These are phyloP conservation scores for Trachelipus rathkii DNA, from an alignment of 1,140 invertebrate species.

Conservation along the genomic window DNA sequence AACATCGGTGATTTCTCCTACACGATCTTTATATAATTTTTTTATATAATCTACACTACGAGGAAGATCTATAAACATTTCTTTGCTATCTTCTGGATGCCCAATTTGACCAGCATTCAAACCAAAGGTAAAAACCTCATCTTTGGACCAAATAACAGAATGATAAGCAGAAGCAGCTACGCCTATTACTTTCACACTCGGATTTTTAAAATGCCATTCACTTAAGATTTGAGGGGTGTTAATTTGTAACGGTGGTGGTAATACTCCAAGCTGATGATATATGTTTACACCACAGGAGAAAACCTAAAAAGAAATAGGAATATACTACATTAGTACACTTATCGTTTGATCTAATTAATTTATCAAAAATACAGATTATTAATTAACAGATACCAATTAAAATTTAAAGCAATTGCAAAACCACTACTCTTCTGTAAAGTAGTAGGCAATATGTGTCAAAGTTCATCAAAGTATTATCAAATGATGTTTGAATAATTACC, in stretches of 20 bases:
- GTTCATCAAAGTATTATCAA: too few relatives aligned
- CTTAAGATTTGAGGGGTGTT: neutral
- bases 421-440: too few relatives aligned
- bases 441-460: too few relatives aligned
- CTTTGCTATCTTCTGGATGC: neutral
- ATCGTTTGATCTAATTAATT: too few relatives aligned
- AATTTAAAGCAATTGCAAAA: too few relatives aligned
- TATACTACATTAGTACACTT: too few relatives aligned
- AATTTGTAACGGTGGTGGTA: neutral
- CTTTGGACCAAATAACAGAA: neutral
- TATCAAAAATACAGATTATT: too few relatives aligned
- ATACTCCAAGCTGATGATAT: neutral
- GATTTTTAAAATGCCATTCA: neutral
- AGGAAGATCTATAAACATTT: constrained; percentile 1
- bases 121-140: neutral
- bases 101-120: neutral
- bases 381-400: too few relatives aligned
- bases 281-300: neutral
- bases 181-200: neutral
- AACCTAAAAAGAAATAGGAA: neutral
- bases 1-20: neutral
- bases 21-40: neutral
- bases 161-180: neutral
- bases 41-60: neutral
- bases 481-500: neutral